Conservation (phyloP, 1,140 invertebrate species). For the Euwallacea similis region DNA sequence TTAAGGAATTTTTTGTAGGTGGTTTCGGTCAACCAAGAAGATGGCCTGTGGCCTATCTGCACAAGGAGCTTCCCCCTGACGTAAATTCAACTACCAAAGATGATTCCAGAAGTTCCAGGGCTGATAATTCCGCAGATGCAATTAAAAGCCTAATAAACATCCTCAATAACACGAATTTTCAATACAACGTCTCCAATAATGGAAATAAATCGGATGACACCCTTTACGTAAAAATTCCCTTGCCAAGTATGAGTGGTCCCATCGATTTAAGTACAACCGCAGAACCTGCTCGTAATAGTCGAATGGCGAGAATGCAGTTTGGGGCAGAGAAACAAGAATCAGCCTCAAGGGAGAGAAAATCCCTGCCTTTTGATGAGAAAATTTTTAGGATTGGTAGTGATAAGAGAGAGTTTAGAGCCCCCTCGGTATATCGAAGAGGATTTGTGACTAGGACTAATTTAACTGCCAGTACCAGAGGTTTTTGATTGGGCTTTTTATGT, state of each 20-base stretch:
- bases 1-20: conserved; percentile 42
- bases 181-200: conserved; percentile 49
- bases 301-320: neutral
- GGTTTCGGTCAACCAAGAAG: conserved; percentile 58
- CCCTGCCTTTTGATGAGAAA: conserved; percentile 7
- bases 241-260: conserved; percentile 38
- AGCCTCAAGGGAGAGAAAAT: conserved; percentile 22
- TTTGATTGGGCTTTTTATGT: neutral
- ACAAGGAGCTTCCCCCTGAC: conserved; percentile 63
- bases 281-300: too few species aligned
- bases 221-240: conserved; percentile 50
- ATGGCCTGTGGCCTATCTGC: conserved; percentile 70
- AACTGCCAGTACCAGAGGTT: neutral
- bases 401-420: neutral
- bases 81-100: neutral
- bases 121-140: conserved; percentile 41
- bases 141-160: conserved; percentile 50
- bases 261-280: too few species aligned
- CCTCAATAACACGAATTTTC: conserved; percentile 49
- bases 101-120: neutral
- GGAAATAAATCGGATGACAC: conserved; percentile 46
- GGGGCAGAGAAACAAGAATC: conserved; percentile 27
- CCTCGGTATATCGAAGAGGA: conserved; percentile 40
- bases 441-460: conserved; percentile 43
- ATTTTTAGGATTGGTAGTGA: neutral